These are phyloP conservation scores for Siderastrea siderea DNA, from an alignment of 92 coral and sea anemone species.

Conservation along the genomic window DNA sequence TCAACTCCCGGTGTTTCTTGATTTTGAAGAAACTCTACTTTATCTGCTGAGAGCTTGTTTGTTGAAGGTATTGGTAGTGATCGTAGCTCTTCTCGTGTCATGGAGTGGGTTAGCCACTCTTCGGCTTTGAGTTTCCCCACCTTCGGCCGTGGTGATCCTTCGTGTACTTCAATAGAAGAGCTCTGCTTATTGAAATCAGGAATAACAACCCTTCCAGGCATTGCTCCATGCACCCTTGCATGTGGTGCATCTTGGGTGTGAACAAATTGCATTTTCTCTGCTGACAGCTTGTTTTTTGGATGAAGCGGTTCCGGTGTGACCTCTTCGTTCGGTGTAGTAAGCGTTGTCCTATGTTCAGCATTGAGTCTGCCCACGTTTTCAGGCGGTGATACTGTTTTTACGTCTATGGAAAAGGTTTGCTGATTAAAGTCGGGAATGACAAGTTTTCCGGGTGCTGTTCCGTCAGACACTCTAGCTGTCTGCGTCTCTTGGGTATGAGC, in stretches of 20 bases:
- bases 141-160: background rate
- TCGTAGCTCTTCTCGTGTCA: conserved; percentile 7
- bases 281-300: background rate
- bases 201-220: background rate
- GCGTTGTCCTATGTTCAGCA: background rate
- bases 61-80: background rate
- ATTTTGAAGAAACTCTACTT: background rate
- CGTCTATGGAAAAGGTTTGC: background rate
- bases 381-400: background rate
- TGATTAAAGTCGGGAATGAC: background rate
- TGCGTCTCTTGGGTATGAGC: background rate
- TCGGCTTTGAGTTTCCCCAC: background rate
- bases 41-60: background rate
- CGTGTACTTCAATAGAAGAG: background rate
- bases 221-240: background rate
- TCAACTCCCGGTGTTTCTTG: background rate
- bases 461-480: background rate
- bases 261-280: background rate
- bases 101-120: conserved; percentile 12
- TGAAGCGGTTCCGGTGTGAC: background rate
- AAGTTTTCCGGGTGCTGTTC: background rate
- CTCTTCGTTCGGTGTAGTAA: background rate
- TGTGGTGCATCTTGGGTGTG: background rate
- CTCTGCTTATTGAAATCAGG: background rate
- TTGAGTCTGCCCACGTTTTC: background rate